These are phyloP conservation scores for Malurus leucopterus DNA, from an alignment of 2,797 vertebrate species.

Conservation along the genomic window DNA sequence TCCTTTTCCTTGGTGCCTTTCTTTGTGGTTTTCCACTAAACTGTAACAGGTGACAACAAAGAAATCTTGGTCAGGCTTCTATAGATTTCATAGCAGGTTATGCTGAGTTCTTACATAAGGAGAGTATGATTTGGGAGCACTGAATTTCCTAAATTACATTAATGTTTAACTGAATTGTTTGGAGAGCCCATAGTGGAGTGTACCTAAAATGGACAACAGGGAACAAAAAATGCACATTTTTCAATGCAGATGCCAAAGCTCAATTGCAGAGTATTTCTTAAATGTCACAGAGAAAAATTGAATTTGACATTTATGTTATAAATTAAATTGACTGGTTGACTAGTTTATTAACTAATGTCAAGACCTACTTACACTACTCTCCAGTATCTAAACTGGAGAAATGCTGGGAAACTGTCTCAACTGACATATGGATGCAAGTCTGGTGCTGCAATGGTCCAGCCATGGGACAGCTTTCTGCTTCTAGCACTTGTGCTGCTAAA, in stretches of 20 bases:
- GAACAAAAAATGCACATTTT: neutral
- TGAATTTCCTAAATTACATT: neutral
- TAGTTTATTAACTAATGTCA: neutral
- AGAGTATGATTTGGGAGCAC: neutral
- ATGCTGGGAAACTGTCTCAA: neutral
- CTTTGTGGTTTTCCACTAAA: neutral
- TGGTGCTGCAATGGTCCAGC: accelerated
- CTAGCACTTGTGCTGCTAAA: neutral
- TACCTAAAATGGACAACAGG: neutral
- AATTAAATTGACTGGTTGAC: neutral
- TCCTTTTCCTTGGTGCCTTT: neutral
- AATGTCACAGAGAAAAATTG: neutral
- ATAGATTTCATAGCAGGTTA: neutral
- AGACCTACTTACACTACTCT: neutral
- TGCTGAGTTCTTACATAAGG: neutral
- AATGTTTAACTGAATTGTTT: neutral
- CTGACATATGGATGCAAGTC: accelerated
- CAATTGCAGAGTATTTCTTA: neutral
- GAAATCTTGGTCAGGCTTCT: neutral
- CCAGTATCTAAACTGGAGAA: neutral
- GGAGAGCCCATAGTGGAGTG: neutral
- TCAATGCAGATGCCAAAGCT: neutral
- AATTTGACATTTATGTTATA: neutral
- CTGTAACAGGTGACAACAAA: conserved; percentile 10
- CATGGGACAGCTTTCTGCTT: neutral